phyloP scores from a whole-genome alignment of 2,797 vertebrate genomes.

The Phataginus tetradactyla region DNA sequence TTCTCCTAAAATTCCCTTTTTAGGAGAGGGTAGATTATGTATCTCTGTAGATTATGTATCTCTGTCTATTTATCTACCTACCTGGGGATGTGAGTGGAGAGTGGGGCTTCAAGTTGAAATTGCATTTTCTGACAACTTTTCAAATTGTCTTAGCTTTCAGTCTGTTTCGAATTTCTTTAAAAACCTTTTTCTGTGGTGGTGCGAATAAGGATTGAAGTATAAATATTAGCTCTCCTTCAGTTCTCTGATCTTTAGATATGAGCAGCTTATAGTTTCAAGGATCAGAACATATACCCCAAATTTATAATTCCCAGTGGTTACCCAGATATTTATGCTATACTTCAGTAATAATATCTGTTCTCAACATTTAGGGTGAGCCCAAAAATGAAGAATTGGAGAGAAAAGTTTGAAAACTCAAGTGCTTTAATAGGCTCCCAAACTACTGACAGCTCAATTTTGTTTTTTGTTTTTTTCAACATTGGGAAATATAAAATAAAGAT shows the following conservation, averaged over 20 bases:
- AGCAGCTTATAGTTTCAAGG: background rate
- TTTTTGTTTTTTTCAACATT: background rate
- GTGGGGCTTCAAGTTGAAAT: background rate
- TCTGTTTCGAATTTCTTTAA: slow-evolving; percentile 1
- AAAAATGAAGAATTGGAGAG: slow-evolving; percentile 20
- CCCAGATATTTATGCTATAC: background rate
- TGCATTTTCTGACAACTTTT: background rate
- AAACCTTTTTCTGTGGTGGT: background rate
- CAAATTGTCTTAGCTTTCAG: background rate
- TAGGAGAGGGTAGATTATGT: too few species aligned
- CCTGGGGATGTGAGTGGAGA: background rate
- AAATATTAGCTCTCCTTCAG: background rate
- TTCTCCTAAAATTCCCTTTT: background rate
- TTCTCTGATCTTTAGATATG: background rate
- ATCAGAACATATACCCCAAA: background rate
- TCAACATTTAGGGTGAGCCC: background rate
- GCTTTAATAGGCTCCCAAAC: background rate
- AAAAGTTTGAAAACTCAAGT: background rate
- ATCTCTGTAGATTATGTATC: too few species aligned
- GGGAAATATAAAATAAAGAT: background rate
- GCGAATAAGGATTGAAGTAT: background rate
- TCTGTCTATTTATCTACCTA: background rate
- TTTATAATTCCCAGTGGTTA: background rate
- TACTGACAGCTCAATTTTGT: background rate
- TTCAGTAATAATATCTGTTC: background rate